phyloP scores from a whole-genome alignment of 2,113 vertebrate genomes.

The Anarrhichthys ocellatus region DNA sequence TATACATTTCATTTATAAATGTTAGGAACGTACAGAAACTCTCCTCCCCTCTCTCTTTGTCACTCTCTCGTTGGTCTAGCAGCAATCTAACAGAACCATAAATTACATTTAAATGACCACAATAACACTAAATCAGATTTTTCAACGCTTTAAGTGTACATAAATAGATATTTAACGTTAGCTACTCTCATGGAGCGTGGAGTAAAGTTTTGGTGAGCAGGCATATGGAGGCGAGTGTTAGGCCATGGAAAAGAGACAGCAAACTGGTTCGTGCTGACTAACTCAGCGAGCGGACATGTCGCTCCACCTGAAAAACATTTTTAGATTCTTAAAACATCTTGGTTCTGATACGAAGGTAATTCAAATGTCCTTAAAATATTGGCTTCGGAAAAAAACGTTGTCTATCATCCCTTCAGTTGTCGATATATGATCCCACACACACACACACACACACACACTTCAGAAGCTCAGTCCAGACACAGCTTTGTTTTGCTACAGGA shows the following conservation, averaged over 20 bases:
- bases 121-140: not conserved
- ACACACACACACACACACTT: constrained; percentile 64
- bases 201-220: not conserved
- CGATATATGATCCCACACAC: constrained; percentile 5
- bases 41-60: too few relatives aligned
- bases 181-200: not conserved
- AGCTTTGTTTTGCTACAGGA: constrained; percentile 89
- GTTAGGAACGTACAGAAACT: too few relatives aligned
- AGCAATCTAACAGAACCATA: too few relatives aligned
- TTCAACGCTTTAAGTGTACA: not conserved
- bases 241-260: not conserved
- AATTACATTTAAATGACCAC: not conserved
- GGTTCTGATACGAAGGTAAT: not conserved
- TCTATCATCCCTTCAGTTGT: not conserved
- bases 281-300: not conserved
- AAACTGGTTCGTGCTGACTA: not conserved
- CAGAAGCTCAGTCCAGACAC: constrained; percentile 86
- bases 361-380: not conserved
- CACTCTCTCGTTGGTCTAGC: too few relatives aligned
- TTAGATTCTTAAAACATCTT: not conserved
- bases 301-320: not conserved
- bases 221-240: not conserved
- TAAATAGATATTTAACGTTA: too few relatives aligned
- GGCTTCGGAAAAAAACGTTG: not conserved
- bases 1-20: not conserved